These are phyloP conservation scores for Dermolepida albohirtum DNA, from an alignment of 2,888 invertebrate species.

Conservation along the genomic window DNA sequence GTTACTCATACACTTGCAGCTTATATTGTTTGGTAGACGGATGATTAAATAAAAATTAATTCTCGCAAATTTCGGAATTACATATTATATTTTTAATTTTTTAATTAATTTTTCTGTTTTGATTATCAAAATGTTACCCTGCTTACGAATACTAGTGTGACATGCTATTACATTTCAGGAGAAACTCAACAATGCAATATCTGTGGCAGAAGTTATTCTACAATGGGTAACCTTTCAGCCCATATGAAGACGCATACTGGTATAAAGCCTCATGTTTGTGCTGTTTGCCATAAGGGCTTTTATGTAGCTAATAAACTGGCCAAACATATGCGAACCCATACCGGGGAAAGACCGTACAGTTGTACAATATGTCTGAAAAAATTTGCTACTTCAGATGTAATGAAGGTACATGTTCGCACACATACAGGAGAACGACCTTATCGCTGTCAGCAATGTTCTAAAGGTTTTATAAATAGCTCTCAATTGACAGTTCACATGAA, in stretches of 20 bases:
- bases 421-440: slow-evolving; percentile 53
- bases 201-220: slow-evolving; percentile 53
- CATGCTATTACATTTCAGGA: slow-evolving; percentile 48
- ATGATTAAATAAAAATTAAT: too few relatives aligned
- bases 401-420: slow-evolving; percentile 51
- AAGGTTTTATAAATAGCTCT: slow-evolving; percentile 52
- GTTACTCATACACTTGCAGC: too few relatives aligned
- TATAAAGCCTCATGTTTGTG: slow-evolving; percentile 54
- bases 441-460: slow-evolving; percentile 49
- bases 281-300: slow-evolving; percentile 54
- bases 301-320: slow-evolving; percentile 53
- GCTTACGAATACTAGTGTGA: too few relatives aligned
- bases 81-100: too few relatives aligned
- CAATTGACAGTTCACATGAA: slow-evolving; percentile 51
- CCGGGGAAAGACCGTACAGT: slow-evolving; percentile 59
- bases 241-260: slow-evolving; percentile 57
- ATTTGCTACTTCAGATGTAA: slow-evolving; percentile 50
- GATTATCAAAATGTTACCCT: too few relatives aligned
- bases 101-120: too few relatives aligned
- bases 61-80: too few relatives aligned
- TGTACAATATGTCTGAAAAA: slow-evolving; percentile 53
- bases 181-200: slow-evolving; percentile 54
- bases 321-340: slow-evolving; percentile 61
- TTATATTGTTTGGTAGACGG: too few relatives aligned
- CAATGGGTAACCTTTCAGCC: slow-evolving; percentile 52